phyloP scores from a whole-genome alignment of 2,888 invertebrate genomes.

The Lampropteryx suffumata region DNA sequence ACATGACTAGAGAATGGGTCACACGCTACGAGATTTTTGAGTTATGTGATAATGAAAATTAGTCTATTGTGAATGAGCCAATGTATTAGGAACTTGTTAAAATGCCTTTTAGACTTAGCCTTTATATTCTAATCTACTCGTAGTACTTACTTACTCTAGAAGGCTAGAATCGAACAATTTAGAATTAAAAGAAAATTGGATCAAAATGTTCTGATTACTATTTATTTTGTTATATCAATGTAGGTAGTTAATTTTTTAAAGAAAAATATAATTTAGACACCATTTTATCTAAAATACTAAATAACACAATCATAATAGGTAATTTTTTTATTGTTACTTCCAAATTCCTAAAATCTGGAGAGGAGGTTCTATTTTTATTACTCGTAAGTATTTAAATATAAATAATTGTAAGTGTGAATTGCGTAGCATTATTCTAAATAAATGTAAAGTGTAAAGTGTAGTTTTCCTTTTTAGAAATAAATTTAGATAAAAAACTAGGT shows the following conservation, averaged over 20 bases:
- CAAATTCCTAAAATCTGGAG: background rate
- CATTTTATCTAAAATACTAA: background rate
- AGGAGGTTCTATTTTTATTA: slow-evolving; percentile 2
- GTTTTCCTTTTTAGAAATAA: slow-evolving; percentile 39
- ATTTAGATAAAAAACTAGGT: slow-evolving; percentile 19
- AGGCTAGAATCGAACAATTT: slow-evolving; percentile 39
- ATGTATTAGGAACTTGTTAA: slow-evolving; percentile 3
- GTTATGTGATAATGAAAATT: background rate
- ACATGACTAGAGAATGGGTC: too few species aligned
- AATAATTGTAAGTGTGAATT: slow-evolving; percentile 43
- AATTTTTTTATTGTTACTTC: too few species aligned
- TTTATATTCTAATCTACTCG: slow-evolving; percentile 25
- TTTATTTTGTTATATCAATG: slow-evolving; percentile 13
- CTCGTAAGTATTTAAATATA: slow-evolving; percentile 15
- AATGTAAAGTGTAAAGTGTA: slow-evolving; percentile 74
- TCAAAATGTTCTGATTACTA: slow-evolving; percentile 1
- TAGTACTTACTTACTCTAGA: slow-evolving; percentile 28
- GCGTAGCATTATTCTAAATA: slow-evolving; percentile 80
- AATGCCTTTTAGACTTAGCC: slow-evolving; percentile 38
- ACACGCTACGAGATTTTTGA: too few species aligned
- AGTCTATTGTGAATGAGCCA: slow-evolving; percentile 3
- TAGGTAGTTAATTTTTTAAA: background rate
- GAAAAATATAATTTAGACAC: background rate
- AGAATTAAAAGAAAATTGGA: slow-evolving; percentile 7
- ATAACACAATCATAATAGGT: background rate